Base-by-base conservation (phyloP, 2,888 invertebrate genomes). In the Drosophila parthenogenetica region DNA sequence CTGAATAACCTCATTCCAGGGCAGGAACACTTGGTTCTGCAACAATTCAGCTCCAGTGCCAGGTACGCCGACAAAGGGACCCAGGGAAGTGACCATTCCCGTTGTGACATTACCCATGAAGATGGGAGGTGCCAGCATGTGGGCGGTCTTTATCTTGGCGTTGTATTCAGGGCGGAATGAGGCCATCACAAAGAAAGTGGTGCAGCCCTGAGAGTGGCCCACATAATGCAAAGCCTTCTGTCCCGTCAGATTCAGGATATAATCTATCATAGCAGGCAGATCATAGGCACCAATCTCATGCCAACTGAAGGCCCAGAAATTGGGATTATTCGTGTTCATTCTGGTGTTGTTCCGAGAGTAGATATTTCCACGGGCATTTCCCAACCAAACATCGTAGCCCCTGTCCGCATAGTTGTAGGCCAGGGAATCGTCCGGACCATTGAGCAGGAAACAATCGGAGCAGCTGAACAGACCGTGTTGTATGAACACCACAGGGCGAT, bases 401-500 rank as follows among this genome's bases (percentile, higher is more conserved):
- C 87, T 90, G 77, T 94, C 93, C 2, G 93, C 90, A 25, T 93
- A 93, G 91, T 93, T 85, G 68, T 93, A 94, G 29, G 90, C 89
- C 54, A 96, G 92, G 32, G 94, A 94, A 74, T 93, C 93, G 48
- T 94, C 93, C 4, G 95, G 95, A 0, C 95, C 95, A 90, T 95
- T 94, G 49, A 96, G 91, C 5, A 97, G 93, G 94, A 95, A 97
- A 87, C 95, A 94, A 22, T 95, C 94, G 0, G 96, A 95, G 16
- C 95, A 95, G 59, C 90, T 89, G 71, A 90, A 82, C 3, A 98
- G 92, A 0, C 98, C 98, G 89, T 97, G 97, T 85, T 97, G 97
- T 39, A 97, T 91, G 71, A 96, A 93, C 59, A 95, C 95, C 11
- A 81, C 90, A 10, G 94, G 96, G 86, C 90, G 93, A 71, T 81